Percentiles rank a stretch among this genome's conserved stretches.
phyloP scores from a whole-genome alignment of 2,797 vertebrate genomes.

The Thunnus albacares region DNA sequence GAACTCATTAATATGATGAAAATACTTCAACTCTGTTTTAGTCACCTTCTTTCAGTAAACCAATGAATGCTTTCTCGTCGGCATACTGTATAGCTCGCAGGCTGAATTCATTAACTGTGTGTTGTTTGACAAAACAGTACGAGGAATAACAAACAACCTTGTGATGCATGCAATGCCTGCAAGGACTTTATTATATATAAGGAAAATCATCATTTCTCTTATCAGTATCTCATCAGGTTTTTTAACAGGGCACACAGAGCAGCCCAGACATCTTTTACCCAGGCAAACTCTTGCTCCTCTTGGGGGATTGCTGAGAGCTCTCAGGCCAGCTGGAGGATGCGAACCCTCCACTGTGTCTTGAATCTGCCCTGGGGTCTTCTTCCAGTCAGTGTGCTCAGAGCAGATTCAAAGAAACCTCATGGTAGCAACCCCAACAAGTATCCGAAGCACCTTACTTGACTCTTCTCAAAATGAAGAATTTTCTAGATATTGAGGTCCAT shows the following conservation, averaged over 20 bases:
- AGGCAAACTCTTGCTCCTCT: neutral
- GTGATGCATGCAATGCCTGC: neutral
- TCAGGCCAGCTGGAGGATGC: slow-evolving; percentile 2
- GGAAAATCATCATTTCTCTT: slow-evolving; percentile 1
- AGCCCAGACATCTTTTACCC: neutral
- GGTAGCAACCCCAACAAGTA: neutral
- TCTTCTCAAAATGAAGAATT: slow-evolving; percentile 4
- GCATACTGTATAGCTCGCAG: neutral
- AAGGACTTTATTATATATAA: neutral
- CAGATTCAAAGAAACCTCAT: neutral
- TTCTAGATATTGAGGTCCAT: neutral
- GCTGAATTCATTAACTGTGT: neutral
- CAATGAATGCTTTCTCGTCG: neutral
- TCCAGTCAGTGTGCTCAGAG: slow-evolving; percentile 4
- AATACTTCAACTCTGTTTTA: slow-evolving; percentile 6
- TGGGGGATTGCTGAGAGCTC: neutral
- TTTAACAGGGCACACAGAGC: neutral
- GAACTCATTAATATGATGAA: neutral
- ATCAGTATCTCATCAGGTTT: slow-evolving; percentile 2
- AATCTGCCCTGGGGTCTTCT: slow-evolving; percentile 28
- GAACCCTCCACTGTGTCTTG: slow-evolving; percentile 23
- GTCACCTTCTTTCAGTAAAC: neutral
- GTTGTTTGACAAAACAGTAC: neutral
- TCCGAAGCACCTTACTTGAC: slow-evolving; percentile 6
- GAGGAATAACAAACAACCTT: neutral